A percentile compares a stretch with the other conserved stretches of the same genome.
Evolutionary conservation across 1,140 invertebrate genomes (phyloP).

Genomic region (Pseudoatta argentina): DNA sequence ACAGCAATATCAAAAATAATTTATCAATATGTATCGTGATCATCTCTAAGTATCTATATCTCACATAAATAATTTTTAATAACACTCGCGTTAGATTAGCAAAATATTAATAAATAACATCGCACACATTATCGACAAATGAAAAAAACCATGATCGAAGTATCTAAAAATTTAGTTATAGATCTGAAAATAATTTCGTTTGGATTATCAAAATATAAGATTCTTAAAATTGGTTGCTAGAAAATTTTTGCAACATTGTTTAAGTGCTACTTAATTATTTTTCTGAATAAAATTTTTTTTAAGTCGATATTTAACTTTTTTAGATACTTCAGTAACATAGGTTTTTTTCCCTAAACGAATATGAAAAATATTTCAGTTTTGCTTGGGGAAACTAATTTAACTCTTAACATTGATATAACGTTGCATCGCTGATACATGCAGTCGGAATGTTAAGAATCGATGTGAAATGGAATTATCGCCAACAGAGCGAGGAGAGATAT

Average conservation of each 20-base stretch:
- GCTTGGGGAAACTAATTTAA: neutral
- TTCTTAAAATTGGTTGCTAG: no score
- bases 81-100: neutral
- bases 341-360: no score
- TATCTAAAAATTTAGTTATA: no score
- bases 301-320: no score
- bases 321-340: no score
- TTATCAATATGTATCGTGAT: neutral
- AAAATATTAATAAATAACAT: neutral
- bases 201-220: no score
- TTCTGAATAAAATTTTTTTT: no score
- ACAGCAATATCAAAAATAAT: neutral
- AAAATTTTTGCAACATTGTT: no score
- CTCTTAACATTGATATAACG: neutral
- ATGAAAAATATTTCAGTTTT: neutral
- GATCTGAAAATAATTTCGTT: no score
- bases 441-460: neutral
- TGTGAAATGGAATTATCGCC: slow-evolving; percentile 1
- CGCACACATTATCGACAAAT: no score
- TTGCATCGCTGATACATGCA: neutral
- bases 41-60: neutral
- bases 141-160: no score
- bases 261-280: no score
- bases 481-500: slow-evolving; percentile 1
- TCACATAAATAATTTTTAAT: neutral